Evolutionary conservation across 2,113 vertebrate genomes (phyloP), one percentile per base, ranked within the genome.

Genomic region (Psammodynastes pulverulentus): DNA sequence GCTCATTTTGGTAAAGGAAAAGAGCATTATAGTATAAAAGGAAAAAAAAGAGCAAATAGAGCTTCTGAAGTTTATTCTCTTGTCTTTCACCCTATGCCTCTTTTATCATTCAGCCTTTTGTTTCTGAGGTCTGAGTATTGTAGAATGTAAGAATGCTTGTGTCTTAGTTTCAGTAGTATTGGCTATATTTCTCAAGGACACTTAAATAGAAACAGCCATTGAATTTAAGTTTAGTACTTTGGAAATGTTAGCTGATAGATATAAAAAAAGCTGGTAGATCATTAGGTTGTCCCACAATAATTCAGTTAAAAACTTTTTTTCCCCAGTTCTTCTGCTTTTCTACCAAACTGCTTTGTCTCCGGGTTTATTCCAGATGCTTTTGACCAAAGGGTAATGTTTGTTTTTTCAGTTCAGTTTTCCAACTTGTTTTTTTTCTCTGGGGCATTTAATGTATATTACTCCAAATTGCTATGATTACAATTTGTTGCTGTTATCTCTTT

Each of bases 81-180:
- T 79, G 90, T 91, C 96, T 96, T 90, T 84, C 89, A 89, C 96
- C 90, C 91, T 90, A 46, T 0, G 0, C 86, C 94, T 91, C 86
- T 96, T 95, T 95, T 91, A 95, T 43, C 49, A 48, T 90, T 95
- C 94, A 90, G 94, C 91, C 93, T 96, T 89, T 96, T 96, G 94
- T 94, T 93, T 96, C 90, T 91, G 94, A 92, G 93, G 91, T 92
- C 91, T 93, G 93, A 94, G 95, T 94, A 94, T 93, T 86, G 91
- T 91, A 90, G 93, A 95, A 94, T 90, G 93, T 95, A 93, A 94
- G 84, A 95, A 87, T 0, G 0, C 84, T 94, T 96, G 94, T 96
- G 96, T 96, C 96, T 89, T 94, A 0, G 93, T 96, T 95, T 96
- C 96, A 95, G 95, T 95, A 92, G 93, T 94, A 91, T 95, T 95